Conservation (phyloP, 1,140 invertebrate genomes). For the Micrasema longulum region DNA sequence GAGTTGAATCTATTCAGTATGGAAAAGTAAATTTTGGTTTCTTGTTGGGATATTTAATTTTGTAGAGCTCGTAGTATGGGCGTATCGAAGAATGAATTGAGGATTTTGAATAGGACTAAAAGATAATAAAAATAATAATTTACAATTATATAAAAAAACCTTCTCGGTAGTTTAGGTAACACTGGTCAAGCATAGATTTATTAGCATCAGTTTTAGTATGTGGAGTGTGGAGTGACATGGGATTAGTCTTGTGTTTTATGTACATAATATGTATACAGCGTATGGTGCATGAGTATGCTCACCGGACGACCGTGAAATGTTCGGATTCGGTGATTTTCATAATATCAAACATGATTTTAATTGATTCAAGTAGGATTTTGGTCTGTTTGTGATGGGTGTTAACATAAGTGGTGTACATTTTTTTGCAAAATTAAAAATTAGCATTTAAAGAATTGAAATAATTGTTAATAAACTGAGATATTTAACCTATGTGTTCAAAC, state of each 20-base stretch:
- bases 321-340: neutral
- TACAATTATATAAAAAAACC: too few relatives aligned
- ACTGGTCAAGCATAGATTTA: conserved; percentile 15
- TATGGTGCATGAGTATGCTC: too few relatives aligned
- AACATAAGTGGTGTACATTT: too few relatives aligned
- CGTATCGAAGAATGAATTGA: too few relatives aligned
- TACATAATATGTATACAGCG: neutral
- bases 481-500: too few relatives aligned
- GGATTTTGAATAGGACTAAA: too few relatives aligned
- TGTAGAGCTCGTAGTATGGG: too few relatives aligned
- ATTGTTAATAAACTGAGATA: too few relatives aligned
- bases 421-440: neutral
- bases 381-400: neutral
- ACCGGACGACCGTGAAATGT: conserved; percentile 20
- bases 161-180: conserved; percentile 18
- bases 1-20: too few relatives aligned
- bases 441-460: neutral
- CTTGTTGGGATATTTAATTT: too few relatives aligned
- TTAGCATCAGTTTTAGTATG: conserved; percentile 6
- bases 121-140: too few relatives aligned
- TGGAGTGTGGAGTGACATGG: conserved; percentile 10
- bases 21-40: too few relatives aligned
- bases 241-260: neutral
- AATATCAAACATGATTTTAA: conserved; percentile 9
- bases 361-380: conserved; percentile 9